These are phyloP conservation scores for Manis crassicaudata DNA, from an alignment of 2,797 vertebrate genomes.

Conservation along the genomic window DNA sequence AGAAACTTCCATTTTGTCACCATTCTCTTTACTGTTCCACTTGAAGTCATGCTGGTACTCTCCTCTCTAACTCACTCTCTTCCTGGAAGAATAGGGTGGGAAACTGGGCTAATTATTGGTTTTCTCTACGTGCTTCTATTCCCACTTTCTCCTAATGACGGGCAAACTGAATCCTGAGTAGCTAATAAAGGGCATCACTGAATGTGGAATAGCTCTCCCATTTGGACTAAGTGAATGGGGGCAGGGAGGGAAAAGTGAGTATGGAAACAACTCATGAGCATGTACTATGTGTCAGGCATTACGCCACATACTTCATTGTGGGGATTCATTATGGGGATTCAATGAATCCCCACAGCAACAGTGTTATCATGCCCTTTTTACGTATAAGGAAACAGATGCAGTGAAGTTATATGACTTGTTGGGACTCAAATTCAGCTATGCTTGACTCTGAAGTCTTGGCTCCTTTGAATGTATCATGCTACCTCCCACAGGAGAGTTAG, in stretches of 20 bases:
- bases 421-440: background rate
- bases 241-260: background rate
- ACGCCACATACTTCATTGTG: background rate
- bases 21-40: constrained; percentile 32
- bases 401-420: background rate
- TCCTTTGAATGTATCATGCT: background rate
- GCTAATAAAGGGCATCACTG: constrained; percentile 50
- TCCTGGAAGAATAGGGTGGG: constrained; percentile 43
- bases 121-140: constrained; percentile 61
- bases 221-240: constrained; percentile 31
- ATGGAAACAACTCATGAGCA: background rate
- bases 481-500: background rate
- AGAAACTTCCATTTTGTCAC: constrained; percentile 43
- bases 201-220: constrained; percentile 16
- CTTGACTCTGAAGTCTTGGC: background rate
- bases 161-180: constrained; percentile 18
- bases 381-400: background rate
- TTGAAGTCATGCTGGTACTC: background rate
- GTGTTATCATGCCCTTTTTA: background rate
- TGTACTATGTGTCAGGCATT: background rate
- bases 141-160: constrained; percentile 45
- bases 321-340: too few relatives aligned
- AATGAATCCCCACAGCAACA: background rate
- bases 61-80: constrained; percentile 32
- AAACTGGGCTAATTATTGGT: constrained; percentile 64